phyloP scores from a whole-genome alignment of 1,140 invertebrate species.

The Pteromalus puparum region DNA sequence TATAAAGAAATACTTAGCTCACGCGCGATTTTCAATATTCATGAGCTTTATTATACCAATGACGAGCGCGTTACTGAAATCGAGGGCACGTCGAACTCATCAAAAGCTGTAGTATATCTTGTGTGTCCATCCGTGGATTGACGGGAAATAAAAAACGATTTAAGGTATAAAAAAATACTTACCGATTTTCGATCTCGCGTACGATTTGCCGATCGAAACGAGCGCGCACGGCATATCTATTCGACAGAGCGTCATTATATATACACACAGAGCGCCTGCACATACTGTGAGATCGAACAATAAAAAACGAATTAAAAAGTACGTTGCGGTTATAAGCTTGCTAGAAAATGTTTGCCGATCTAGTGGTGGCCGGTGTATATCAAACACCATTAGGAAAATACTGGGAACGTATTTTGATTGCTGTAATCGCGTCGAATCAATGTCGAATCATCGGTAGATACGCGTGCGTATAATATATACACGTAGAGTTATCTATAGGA shows the following conservation, averaged over 20 bases:
- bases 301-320: not conserved
- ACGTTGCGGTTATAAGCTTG: not conserved
- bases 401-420: not conserved
- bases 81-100: not conserved
- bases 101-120: not conserved
- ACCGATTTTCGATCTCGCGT: no score
- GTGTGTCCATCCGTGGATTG: no score
- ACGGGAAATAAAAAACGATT: no score
- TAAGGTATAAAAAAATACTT: no score
- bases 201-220: not conserved
- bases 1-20: constrained; percentile 22
- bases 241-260: not conserved
- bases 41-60: not conserved
- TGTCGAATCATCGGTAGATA: not conserved
- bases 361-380: not conserved
- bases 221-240: no score
- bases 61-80: not conserved
- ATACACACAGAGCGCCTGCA: not conserved
- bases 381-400: not conserved
- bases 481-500: not conserved
- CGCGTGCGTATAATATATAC: not conserved
- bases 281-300: not conserved
- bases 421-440: not conserved
- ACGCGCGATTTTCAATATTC: not conserved
- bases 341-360: not conserved